Base-by-base conservation (phyloP, 2,797 vertebrate species). In the Mastacembelus armatus region DNA sequence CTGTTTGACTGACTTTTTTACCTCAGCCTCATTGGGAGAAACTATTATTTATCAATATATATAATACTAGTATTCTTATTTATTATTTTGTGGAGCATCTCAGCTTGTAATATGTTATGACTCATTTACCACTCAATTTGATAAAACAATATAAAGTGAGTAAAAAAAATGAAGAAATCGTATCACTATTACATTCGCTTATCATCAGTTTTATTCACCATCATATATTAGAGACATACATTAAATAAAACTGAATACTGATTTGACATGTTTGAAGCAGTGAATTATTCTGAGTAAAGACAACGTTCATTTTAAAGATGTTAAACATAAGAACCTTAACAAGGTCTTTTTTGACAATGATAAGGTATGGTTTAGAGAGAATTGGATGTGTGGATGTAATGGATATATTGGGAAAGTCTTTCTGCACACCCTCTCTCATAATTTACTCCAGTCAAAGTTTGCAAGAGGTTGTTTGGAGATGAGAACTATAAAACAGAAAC, bases 391-490 rank as follows among this genome's bases (percentile, higher is more conserved):
- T 48, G 38, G 47, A 55, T 52, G 33, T 61, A 61, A 59, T n/a
- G 18, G 42, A 72, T 75, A 62, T 49, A 78, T 80, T 66, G 72
- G 35, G 71, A 63, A 79, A 78, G 49, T 58, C 63, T 47, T 66
- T 80, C 40, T 66, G 51, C 43, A 82, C 56, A 67, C 51, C 38
- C 47, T 66, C 49, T 66, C 56, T 82, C 54, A 63, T 63, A 59
- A 36, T 66, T 77, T 38, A 42, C 67, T 49, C 29, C 35, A 32
- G 56, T 68, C 71, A 44, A 75, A 66, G 52, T 59, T 77, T 47
- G 57, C 42, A 33, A 56, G 19, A 49, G 55, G 29, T 71, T 63
- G 38, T 55, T 47, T 45, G 16, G 30, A 71, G 54, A 81, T 67
- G 56, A 55, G 66, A 74, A 71, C 18, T 54, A 45, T 58, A 74